Evolutionary conservation across 2,113 vertebrate genomes (phyloP).

Genomic region (Erpornis zantholeuca): DNA sequence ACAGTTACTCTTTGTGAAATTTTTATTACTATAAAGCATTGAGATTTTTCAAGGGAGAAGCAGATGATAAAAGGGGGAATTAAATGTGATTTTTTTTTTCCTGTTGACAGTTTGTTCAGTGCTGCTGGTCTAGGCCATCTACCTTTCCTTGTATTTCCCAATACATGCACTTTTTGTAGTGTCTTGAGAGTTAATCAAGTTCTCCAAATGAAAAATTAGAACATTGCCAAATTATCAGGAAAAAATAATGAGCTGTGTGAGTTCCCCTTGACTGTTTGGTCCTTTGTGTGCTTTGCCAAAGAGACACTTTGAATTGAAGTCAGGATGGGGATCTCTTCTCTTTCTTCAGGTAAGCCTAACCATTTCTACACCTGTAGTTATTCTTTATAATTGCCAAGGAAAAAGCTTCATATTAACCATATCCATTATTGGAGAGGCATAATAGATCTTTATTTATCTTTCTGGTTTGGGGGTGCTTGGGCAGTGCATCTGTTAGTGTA

Average conservation of each 20-base stretch:
- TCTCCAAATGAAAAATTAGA: background rate
- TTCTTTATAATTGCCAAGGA: background rate
- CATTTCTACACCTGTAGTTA: background rate
- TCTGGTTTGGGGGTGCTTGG: background rate
- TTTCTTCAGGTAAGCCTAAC: background rate
- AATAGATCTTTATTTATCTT: rapidly evolving
- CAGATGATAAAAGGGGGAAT: background rate
- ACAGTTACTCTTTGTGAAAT: background rate
- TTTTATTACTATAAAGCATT: background rate
- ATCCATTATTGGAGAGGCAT: background rate
- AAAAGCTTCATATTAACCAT: background rate
- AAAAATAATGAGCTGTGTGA: background rate
- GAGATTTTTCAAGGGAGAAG: background rate
- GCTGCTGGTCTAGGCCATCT: background rate
- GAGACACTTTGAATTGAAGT: background rate
- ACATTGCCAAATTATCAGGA: background rate
- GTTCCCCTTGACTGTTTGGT: background rate
- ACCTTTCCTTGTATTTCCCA: background rate
- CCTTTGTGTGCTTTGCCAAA: background rate
- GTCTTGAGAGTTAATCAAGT: background rate
- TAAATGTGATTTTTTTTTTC: background rate
- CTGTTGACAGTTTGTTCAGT: background rate
- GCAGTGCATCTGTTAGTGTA: background rate
- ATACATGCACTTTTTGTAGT: background rate
- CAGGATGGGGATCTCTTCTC: background rate